phyloP scores from a whole-genome alignment of 2,888 invertebrate species.

The Mystacides longicornis region DNA sequence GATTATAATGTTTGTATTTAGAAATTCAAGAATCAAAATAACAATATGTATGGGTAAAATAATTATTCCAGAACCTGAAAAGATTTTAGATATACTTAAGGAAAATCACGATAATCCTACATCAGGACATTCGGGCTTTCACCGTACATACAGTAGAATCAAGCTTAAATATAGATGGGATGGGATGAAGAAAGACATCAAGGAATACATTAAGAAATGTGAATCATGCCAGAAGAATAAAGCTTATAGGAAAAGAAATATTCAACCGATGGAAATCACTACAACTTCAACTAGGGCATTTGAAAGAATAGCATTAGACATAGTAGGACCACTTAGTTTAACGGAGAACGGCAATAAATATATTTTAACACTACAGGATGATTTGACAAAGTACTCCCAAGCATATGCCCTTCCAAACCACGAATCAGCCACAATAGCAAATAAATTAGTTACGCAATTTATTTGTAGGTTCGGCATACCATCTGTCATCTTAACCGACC shows the following conservation, averaged over 20 bases:
- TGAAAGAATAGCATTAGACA: conserved; percentile 29
- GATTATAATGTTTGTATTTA: background rate
- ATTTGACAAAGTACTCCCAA: conserved; percentile 31
- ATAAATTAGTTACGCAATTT: conserved; percentile 24
- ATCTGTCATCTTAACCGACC: conserved; percentile 48
- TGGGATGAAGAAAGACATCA: conserved; percentile 16
- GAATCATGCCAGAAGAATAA: conserved; percentile 31
- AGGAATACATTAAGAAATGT: conserved; percentile 26
- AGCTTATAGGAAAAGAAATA: conserved; percentile 24
- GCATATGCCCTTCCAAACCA: conserved; percentile 30
- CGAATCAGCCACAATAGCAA: conserved; percentile 30
- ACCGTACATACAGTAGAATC: conserved; percentile 17
- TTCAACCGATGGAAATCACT: conserved; percentile 30
- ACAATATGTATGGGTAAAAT: background rate
- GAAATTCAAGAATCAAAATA: background rate
- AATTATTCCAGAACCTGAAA: background rate
- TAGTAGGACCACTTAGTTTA: conserved; percentile 31
- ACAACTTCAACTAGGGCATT: conserved; percentile 27
- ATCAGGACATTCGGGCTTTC: conserved; percentile 16
- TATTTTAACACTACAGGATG: conserved; percentile 32
- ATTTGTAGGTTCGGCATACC: conserved; percentile 31
- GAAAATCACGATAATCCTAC: conserved; percentile 1
- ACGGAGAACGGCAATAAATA: conserved; percentile 30
- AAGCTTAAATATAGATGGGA: conserved; percentile 18
- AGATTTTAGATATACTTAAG: background rate